Evolutionary conservation across 2,888 invertebrate species (phyloP).

Genomic region (Tanaodytes sp.): DNA sequence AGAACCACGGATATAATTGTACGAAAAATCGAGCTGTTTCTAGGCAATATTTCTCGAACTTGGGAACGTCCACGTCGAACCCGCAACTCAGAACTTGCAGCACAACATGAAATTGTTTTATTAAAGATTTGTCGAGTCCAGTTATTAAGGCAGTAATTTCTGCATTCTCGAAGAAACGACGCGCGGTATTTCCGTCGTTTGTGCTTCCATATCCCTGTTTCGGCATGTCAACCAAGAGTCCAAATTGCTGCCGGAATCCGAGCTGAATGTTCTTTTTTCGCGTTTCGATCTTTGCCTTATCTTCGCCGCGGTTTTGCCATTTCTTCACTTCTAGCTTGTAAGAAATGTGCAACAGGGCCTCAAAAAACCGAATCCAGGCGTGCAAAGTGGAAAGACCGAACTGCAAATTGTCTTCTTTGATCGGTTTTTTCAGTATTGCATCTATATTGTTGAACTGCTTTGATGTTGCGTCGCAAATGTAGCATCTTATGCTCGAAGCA

Average conservation of each 20-base stretch:
- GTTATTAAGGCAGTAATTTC: constrained; percentile 54
- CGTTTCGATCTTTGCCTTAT: constrained; percentile 15
- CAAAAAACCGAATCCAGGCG: constrained; percentile 6
- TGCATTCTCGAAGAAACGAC: constrained; percentile 27
- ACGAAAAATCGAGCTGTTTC: constrained; percentile 3
- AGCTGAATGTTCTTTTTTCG: constrained; percentile 46
- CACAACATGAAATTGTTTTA: not conserved
- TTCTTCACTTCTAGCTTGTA: constrained; percentile 35
- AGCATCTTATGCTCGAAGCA: not conserved
- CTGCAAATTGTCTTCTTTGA: not conserved
- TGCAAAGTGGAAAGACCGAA: constrained; percentile 3
- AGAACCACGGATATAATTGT: not conserved
- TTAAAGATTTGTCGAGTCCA: constrained; percentile 23
- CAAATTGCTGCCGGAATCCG: constrained; percentile 29
- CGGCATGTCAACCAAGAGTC: not conserved
- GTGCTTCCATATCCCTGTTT: constrained; percentile 28
- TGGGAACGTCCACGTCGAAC: not conserved
- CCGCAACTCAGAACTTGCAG: not conserved
- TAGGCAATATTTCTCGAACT: not conserved
- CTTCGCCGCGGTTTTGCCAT: constrained; percentile 59
- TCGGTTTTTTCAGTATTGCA: not conserved
- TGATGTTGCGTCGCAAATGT: not conserved
- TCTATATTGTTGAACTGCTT: not conserved
- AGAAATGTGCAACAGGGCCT: not conserved
- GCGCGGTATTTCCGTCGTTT: constrained; percentile 26